These are phyloP conservation scores for Drosophila antonietae DNA, from an alignment of 2,888 invertebrate genomes.

Conservation along the genomic window DNA sequence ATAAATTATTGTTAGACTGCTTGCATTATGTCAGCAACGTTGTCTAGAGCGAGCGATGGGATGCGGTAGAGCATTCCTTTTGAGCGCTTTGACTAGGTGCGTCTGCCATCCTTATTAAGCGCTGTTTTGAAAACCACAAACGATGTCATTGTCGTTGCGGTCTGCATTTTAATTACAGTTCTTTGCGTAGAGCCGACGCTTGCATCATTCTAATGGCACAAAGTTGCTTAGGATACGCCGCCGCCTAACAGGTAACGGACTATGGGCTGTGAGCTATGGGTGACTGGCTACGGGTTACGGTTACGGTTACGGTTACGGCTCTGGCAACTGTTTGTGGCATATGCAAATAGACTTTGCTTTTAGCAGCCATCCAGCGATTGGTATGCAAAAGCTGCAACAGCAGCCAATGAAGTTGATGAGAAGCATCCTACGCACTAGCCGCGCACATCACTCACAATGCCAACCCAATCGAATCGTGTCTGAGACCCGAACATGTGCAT, in stretches of 20 bases:
- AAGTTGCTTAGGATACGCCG: constrained; percentile 38
- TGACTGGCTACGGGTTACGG: neutral
- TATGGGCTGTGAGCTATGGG: constrained; percentile 1
- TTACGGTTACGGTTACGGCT: neutral
- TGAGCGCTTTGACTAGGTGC: constrained; percentile 3
- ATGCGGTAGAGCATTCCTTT: neutral
- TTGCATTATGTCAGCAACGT: constrained; percentile 1
- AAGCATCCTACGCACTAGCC: constrained; percentile 28
- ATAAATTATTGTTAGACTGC: constrained; percentile 40
- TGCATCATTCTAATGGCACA: constrained; percentile 57
- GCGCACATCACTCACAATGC: constrained; percentile 18
- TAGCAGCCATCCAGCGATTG: constrained; percentile 36
- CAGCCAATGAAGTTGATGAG: constrained; percentile 38
- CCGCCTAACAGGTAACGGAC: neutral
- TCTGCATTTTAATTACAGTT: constrained; percentile 65
- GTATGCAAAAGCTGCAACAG: constrained; percentile 43
- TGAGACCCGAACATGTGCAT: constrained; percentile 1
- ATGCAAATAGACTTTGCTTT: constrained; percentile 52
- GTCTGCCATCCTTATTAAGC: constrained; percentile 28
- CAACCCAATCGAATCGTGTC: constrained; percentile 1
- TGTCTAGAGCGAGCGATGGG: neutral
- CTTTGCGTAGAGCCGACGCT: constrained; percentile 42
- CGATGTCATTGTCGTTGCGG: constrained; percentile 45
- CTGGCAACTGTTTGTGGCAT: constrained; percentile 45
- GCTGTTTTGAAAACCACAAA: constrained; percentile 31